Evolutionary conservation across 2,888 invertebrate genomes (phyloP).

Genomic region (Micropterix aruncella): DNA sequence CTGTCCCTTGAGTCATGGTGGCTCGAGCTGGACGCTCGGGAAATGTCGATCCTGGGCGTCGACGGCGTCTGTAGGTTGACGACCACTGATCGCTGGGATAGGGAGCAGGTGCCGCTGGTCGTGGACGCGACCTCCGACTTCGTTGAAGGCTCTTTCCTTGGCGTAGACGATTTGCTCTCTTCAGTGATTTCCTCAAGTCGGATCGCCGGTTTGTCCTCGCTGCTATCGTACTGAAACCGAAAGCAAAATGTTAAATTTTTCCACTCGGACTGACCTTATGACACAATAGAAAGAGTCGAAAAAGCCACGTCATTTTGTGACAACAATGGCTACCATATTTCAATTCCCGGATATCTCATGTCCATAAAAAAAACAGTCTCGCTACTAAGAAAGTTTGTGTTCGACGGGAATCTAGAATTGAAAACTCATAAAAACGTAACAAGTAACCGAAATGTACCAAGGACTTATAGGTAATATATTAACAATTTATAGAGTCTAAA

Average conservation of each 20-base stretch:
- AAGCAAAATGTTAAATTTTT: slow-evolving; percentile 1
- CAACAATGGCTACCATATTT: no score
- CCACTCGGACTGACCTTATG: background rate
- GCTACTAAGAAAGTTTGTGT: no score
- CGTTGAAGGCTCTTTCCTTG: slow-evolving; percentile 16
- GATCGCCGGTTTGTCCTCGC: slow-evolving; percentile 39
- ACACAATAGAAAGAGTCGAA: no score
- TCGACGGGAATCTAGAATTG: no score
- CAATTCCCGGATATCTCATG: no score
- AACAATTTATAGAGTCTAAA: no score
- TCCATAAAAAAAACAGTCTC: no score
- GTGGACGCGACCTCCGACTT: slow-evolving; percentile 13
- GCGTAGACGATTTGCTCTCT: slow-evolving; percentile 23
- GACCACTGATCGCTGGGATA: slow-evolving; percentile 19
- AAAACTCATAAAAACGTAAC: no score
- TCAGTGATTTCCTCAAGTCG: slow-evolving; percentile 42
- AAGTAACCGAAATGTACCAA: no score
- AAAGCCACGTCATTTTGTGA: no score
- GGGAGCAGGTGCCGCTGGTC: slow-evolving; percentile 16
- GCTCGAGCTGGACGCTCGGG: slow-evolving; percentile 76
- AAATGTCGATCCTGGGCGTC: slow-evolving; percentile 79
- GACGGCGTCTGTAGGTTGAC: slow-evolving; percentile 40
- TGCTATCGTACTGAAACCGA: slow-evolving; percentile 36
- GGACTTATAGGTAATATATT: no score
- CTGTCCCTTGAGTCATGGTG: slow-evolving; percentile 78